Base-by-base conservation (phyloP, 2,113 vertebrate species). In the Xenopus laevis region DNA sequence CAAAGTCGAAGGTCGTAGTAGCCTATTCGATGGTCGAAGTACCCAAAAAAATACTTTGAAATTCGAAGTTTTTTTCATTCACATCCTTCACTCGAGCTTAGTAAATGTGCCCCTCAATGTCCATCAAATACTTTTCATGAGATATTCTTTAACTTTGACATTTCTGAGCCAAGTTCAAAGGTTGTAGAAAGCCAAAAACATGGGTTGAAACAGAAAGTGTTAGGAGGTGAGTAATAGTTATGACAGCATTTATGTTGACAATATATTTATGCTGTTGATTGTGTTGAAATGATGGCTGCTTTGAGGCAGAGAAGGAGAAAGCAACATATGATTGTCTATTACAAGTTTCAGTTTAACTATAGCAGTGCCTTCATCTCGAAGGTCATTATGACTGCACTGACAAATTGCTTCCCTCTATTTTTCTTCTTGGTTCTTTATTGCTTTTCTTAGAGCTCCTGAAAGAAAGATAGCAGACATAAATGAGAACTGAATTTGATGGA, bases 401-500 rank as follows among this genome's bases (percentile, higher is more conserved):
- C 65, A 76, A 76, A 69, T 69, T 40, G 27, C 59, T 60, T 63
- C 58, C 73, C 47, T 68, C 23, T 63, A 20, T 76, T 76, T 76
- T 76, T 53, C 66, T 59, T 76, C 21, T 50, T 63, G 73, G 59
- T 69, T 68, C 73, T 76, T 76, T 76, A 76, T 76, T 76, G 65
- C 73, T 76, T 76, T 76, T 21, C 65, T 69, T 76, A 69, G 58
- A 69, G 66, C 46, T 59, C 63, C 46, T 69, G 73, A 76, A 76
- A 68, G 66, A 46, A 63, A 76, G 73, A 76, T 68, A 69, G 59
- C 66, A 69, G 73, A 69, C 73, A 63, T 66, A 76, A 76, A 76
- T 76, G 66, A 76, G 58, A 76, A 59, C 46, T 63, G 66, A 63
- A n/a, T 69, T 76, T 76, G 66, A 76, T 76, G 58, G 73, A 76